Evolutionary conservation across 2,888 invertebrate species (phyloP).

Genomic region (Choristoneura rosaceana): DNA sequence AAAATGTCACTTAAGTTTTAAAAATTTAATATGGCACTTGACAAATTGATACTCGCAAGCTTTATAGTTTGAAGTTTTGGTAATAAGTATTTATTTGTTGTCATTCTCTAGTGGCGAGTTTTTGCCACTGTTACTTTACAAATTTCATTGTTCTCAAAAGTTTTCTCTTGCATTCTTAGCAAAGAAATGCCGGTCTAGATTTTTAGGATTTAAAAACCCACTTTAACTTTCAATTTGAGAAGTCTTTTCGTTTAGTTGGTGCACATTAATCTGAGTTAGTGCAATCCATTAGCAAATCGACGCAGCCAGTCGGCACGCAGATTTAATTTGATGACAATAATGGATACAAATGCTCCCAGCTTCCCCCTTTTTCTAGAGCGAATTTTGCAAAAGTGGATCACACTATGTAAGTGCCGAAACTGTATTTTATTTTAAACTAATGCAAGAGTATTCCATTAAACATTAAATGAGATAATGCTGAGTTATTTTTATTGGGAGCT

Average conservation of each 20-base stretch:
- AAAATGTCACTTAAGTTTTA: too few species aligned
- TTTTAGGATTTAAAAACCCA: neutral
- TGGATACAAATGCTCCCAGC: slow-evolving; percentile 66
- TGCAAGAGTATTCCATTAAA: neutral
- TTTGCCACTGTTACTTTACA: too few species aligned
- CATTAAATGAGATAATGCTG: slow-evolving; percentile 11
- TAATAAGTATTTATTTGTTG: too few species aligned
- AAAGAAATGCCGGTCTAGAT: too few species aligned
- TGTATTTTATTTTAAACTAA: slow-evolving; percentile 38
- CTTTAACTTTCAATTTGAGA: neutral
- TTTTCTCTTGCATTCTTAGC: too few species aligned
- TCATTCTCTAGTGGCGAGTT: too few species aligned
- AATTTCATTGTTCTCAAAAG: too few species aligned
- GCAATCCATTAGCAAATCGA: slow-evolving; percentile 73
- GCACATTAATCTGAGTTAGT: slow-evolving; percentile 61
- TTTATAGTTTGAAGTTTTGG: too few species aligned
- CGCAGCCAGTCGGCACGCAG: slow-evolving; percentile 60
- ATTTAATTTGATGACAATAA: slow-evolving; percentile 76
- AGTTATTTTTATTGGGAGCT: slow-evolving; percentile 26
- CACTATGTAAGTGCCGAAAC: slow-evolving; percentile 24
- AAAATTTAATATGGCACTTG: too few species aligned
- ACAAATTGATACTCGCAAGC: too few species aligned
- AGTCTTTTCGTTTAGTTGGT: slow-evolving; percentile 44
- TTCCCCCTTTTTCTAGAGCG: slow-evolving; percentile 50
- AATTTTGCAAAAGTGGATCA: slow-evolving; percentile 15